phyloP scores from a whole-genome alignment of 2,888 invertebrate species.

The Epistrophe grossulariae region DNA sequence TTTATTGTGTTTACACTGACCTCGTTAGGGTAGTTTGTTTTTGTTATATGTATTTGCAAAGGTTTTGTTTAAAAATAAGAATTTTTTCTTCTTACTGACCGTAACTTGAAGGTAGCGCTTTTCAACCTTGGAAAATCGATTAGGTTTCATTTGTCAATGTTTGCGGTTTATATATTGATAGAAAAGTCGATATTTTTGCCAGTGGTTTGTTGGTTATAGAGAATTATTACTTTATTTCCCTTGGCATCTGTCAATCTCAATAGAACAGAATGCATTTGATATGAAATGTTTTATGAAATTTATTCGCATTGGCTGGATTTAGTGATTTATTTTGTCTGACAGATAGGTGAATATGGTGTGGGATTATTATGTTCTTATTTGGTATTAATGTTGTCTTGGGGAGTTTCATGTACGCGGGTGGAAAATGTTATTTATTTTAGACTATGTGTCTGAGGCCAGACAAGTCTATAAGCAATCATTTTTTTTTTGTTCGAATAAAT shows the following conservation, averaged over 20 bases:
- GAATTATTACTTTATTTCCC: background rate
- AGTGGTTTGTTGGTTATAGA: background rate
- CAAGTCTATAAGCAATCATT: background rate
- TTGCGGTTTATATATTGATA: constrained; percentile 18
- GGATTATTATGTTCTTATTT: constrained; percentile 34
- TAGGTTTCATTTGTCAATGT: constrained; percentile 26
- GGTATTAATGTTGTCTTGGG: constrained; percentile 41
- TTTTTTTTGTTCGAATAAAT: constrained; percentile 18
- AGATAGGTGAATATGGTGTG: constrained; percentile 20
- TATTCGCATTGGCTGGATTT: background rate
- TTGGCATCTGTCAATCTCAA: constrained; percentile 11
- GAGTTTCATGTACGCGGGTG: constrained; percentile 11
- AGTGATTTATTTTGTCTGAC: constrained; percentile 34
- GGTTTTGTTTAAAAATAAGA: background rate
- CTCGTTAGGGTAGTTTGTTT: constrained; percentile 36
- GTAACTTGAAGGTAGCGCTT: constrained; percentile 19
- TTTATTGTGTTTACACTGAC: constrained; percentile 60
- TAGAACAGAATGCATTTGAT: constrained; percentile 27
- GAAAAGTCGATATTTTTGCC: constrained; percentile 10
- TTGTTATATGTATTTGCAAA: background rate
- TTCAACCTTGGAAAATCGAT: constrained; percentile 19
- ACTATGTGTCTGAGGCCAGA: constrained; percentile 7
- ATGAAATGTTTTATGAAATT: constrained; percentile 33
- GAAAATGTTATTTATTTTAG: constrained; percentile 3
- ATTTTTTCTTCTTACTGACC: background rate